Percentiles rank a stretch among this genome's conserved stretches.
Evolutionary conservation across 2,797 vertebrate genomes (phyloP).

Genomic region (Siniperca scherzeri): DNA sequence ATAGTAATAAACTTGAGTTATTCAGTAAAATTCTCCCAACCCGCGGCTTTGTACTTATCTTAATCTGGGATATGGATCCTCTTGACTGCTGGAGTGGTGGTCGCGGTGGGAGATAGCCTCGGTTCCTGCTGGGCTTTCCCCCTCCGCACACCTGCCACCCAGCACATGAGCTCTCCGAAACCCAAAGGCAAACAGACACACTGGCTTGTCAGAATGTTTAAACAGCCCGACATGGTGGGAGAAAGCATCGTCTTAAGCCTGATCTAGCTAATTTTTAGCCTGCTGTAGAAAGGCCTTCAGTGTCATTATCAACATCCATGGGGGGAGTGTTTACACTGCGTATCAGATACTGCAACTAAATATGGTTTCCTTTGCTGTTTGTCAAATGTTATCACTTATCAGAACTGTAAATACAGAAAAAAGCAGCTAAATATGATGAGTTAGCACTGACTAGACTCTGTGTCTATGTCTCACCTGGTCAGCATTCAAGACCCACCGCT

Average conservation of each 20-base stretch:
- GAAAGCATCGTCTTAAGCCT: constrained; percentile 47
- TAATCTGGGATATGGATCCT: constrained; percentile 62
- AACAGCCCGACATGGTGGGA: constrained; percentile 58
- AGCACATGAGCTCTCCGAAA: constrained; percentile 64
- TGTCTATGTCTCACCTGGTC: constrained; percentile 30
- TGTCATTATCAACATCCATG: constrained; percentile 49
- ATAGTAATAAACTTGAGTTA: constrained; percentile 7
- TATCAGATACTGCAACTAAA: constrained; percentile 35
- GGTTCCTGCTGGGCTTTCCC: constrained; percentile 52
- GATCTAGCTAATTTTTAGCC: constrained; percentile 55
- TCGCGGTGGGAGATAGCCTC: constrained; percentile 46
- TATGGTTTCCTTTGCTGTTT: constrained; percentile 27
- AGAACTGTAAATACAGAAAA: constrained; percentile 29
- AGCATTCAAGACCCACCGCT: constrained; percentile 42
- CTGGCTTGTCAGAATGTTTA: constrained; percentile 76
- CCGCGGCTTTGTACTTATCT: constrained; percentile 40
- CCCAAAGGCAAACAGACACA: constrained; percentile 75
- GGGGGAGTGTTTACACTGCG: constrained; percentile 40
- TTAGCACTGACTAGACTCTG: constrained; percentile 29
- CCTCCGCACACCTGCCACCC: constrained; percentile 53
- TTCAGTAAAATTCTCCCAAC: constrained; percentile 11
- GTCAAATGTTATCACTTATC: constrained; percentile 43
- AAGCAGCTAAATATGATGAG: constrained; percentile 41
- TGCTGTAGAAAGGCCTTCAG: constrained; percentile 41
- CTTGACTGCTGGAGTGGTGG: constrained; percentile 41